A percentile compares a stretch with the other conserved stretches of the same genome.
phyloP scores from a whole-genome alignment of 2,888 invertebrate genomes.

The Masnerella sp. region DNA sequence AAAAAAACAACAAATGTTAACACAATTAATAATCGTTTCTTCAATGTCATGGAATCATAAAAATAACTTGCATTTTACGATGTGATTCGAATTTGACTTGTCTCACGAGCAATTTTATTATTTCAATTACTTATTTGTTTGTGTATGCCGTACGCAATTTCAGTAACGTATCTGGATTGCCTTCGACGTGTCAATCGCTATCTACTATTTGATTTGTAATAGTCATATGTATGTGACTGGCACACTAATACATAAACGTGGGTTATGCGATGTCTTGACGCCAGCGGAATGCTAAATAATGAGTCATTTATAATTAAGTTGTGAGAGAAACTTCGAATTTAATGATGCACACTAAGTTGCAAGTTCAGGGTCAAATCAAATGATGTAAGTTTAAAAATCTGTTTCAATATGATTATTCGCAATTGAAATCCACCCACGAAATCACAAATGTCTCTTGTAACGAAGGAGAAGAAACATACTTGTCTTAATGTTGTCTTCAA shows the following conservation, averaged over 20 bases:
- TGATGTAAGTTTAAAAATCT: constrained; percentile 6
- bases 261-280: constrained; percentile 12
- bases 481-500: too few relatives aligned
- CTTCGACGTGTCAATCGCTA: constrained; percentile 33
- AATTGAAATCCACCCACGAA: too few relatives aligned
- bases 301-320: constrained; percentile 44
- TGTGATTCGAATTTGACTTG: not conserved
- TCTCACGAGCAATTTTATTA: not conserved
- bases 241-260: constrained; percentile 17
- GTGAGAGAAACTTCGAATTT: constrained; percentile 19
- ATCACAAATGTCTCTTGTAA: too few relatives aligned
- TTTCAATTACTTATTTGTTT: constrained; percentile 4
- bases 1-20: constrained; percentile 2
- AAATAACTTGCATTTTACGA: not conserved
- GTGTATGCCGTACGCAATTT: not conserved
- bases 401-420: too few relatives aligned
- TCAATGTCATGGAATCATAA: constrained; percentile 3
- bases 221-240: constrained; percentile 5
- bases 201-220: constrained; percentile 21
- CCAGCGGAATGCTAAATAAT: constrained; percentile 22
- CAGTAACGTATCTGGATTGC: constrained; percentile 17
- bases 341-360: constrained; percentile 15
- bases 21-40: not conserved
- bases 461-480: too few relatives aligned
- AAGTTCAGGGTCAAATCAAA: constrained; percentile 30